A percentile compares a stretch with the other conserved stretches of the same genome.
Conservation (phyloP, 1,140 invertebrate species). For the Hyles vespertilio region DNA sequence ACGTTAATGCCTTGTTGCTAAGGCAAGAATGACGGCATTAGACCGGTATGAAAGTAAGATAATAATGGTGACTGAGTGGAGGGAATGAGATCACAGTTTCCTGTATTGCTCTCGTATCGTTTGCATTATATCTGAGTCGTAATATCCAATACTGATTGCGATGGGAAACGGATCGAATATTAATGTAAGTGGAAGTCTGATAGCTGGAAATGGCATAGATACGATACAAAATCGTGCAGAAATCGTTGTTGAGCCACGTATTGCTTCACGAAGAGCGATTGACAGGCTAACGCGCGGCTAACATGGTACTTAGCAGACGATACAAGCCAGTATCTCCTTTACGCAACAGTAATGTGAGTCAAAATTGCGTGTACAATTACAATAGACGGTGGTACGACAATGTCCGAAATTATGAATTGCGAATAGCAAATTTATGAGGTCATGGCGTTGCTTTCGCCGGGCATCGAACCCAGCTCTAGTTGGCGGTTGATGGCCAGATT, state of each 20-base stretch:
- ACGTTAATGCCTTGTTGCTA: constrained; percentile 41
- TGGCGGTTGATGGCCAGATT: constrained; percentile 51
- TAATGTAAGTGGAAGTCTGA: too few species aligned
- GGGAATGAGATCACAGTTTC: background rate
- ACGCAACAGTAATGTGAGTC: constrained; percentile 14
- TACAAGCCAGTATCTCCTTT: constrained; percentile 4
- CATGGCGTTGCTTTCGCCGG: constrained; percentile 58
- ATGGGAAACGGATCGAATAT: too few species aligned
- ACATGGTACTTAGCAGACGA: background rate
- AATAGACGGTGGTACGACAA: constrained; percentile 10
- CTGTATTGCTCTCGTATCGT: background rate
- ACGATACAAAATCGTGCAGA: constrained; percentile 1
- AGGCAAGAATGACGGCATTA: constrained; percentile 35
- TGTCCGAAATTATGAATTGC: constrained; percentile 64
- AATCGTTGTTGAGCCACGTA: constrained; percentile 4
- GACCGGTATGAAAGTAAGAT: constrained; percentile 5
- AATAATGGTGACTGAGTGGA: constrained; percentile 4
- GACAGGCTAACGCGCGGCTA: constrained; percentile 24
- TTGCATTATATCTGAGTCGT: too few species aligned
- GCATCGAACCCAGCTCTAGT: constrained; percentile 52
- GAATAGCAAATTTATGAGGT: constrained; percentile 63
- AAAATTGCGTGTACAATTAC: constrained; percentile 17
- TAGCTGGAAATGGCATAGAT: constrained; percentile 1
- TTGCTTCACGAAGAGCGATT: constrained; percentile 25
- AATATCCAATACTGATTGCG: too few species aligned